A percentile compares a stretch with the other conserved stretches of the same genome.
Conservation (phyloP, 2,797 vertebrate species). For the Sebastes diaconus region DNA sequence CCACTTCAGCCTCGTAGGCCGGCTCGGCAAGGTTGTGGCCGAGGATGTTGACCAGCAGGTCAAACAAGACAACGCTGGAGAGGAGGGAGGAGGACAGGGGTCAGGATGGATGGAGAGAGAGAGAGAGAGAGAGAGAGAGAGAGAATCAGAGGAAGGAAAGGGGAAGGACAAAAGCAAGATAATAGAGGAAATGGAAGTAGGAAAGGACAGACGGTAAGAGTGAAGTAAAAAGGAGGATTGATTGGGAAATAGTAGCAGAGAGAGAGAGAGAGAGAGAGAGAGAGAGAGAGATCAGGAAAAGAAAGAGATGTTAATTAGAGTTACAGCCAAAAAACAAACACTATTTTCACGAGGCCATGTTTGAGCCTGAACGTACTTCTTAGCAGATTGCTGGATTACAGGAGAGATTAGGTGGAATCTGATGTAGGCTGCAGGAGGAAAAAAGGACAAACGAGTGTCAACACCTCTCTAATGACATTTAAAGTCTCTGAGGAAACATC, state of each 20-base stretch:
- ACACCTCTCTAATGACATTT: not conserved
- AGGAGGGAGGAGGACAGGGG: no score
- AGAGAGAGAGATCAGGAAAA: not conserved
- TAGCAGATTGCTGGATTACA: conserved; percentile 92
- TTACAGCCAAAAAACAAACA: conserved; percentile 31
- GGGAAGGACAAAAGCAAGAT: not conserved
- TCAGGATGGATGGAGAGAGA: not conserved
- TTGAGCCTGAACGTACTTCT: conserved; percentile 86
- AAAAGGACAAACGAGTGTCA: conserved; percentile 49
- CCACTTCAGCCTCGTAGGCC: conserved; percentile 94
- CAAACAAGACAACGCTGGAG: conserved; percentile 90
- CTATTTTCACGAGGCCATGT: conserved; percentile 12
- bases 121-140: not conserved
- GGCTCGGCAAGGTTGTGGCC: conserved; percentile 93
- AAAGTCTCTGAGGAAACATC: conserved; percentile 19
- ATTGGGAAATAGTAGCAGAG: not conserved
- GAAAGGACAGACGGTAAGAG: not conserved
- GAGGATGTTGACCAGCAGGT: conserved; percentile 93
- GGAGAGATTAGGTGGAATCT: conserved; percentile 95
- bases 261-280: not conserved
- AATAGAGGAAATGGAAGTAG: not conserved
- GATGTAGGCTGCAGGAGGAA: conserved; percentile 85
- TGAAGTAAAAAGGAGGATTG: not conserved
- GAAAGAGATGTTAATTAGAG: conserved; percentile 20
- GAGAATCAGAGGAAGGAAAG: not conserved